Conservation (phyloP, 2,888 invertebrate genomes). For the Atethmia centrago region DNA sequence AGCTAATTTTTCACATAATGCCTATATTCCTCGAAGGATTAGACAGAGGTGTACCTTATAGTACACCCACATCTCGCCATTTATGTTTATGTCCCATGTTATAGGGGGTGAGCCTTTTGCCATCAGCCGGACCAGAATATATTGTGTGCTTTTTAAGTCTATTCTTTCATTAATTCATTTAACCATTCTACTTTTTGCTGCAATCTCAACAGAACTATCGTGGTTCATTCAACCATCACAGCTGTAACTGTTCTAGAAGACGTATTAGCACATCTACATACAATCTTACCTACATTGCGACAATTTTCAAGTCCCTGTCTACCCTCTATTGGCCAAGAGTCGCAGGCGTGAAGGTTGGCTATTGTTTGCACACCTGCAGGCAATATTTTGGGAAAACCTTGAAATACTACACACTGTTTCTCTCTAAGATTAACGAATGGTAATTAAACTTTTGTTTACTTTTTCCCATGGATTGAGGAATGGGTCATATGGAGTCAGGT, state of each 20-base stretch:
- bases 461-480: conserved; percentile 51
- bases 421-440: conserved; percentile 43
- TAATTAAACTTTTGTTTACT: conserved; percentile 52
- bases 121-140: no score
- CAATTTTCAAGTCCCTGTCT: conserved; percentile 47
- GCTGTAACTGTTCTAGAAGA: background rate
- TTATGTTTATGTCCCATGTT: no score
- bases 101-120: no score
- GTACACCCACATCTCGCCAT: no score
- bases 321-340: conserved; percentile 55
- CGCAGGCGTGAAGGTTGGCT: conserved; percentile 63
- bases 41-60: no score
- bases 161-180: no score
- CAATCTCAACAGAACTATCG: background rate
- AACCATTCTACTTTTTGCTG: background rate
- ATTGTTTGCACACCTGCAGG: conserved; percentile 59
- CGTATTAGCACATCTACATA: conserved; percentile 45
- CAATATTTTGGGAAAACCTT: conserved; percentile 67
- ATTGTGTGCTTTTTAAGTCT: no score
- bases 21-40: no score
- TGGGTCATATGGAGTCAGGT: background rate
- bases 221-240: conserved; percentile 4
- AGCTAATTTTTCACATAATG: no score
- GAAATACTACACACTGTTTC: conserved; percentile 32
- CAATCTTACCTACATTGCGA: conserved; percentile 45